Evolutionary conservation across 1,140 invertebrate species (phyloP), one percentile per base, ranked within the genome.

Genomic region (Riptortus pedestris): DNA sequence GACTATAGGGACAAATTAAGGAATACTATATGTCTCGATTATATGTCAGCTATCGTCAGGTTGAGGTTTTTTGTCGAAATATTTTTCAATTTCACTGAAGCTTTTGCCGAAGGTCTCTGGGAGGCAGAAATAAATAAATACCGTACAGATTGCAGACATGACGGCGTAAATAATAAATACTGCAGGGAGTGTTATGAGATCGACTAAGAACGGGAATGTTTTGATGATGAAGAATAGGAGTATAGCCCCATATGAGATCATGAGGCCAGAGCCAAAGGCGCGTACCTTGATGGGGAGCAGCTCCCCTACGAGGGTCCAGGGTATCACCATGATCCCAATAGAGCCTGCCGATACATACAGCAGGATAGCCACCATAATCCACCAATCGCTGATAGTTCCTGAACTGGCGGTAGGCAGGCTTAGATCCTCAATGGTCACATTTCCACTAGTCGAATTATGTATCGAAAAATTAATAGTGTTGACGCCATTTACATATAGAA

Each of bases 101-200:
- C 75, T 81, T 71, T 83, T 85, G 0, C 85, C 84, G 64, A 86
- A 79, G 0, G 87, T 90, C 76, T 90, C 88, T 1, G 87, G 87
- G 26, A 90, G 71, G 63, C 81, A 80, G 33, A 84, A 73, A 60
- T 78, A 81, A 24, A 85, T 73, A 69, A 85, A 81, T 12, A 77
- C 66, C 18, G 80, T 74, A 7, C 80, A 79, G 3, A 82, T 9
- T 5, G 81, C 69, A 31, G 84, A 84, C 7, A 80, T 74, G 3
- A 76, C 72, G 26, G 80, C 78, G 71, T 85, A 85, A 60, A 83
- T 74, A 68, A 79, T 81, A 74, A 88, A 88, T 2, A 81, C 71
- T 4, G 73, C 75, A 28, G 77, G 73, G 11, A 79, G 70, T 1
- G 79, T 79, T 26, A 85, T 70, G 0, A 68, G 20, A n/a, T 76